Conservation (phyloP, 2,888 invertebrate genomes). For the Metalampra italica region DNA sequence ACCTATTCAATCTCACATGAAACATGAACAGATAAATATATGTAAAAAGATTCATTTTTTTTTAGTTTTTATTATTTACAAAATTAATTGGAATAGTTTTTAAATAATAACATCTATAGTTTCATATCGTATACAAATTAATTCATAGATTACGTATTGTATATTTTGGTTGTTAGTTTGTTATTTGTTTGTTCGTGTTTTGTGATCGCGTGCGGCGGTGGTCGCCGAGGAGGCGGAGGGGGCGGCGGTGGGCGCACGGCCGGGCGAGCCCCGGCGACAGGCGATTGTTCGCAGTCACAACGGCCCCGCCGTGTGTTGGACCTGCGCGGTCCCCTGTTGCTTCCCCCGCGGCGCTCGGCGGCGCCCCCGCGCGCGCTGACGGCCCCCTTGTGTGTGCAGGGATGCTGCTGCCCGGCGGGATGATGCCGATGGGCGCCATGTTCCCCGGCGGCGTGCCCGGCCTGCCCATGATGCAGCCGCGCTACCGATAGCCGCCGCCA, state of each 20-base stretch:
- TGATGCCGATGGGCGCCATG: conserved; percentile 78
- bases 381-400: conserved; percentile 47
- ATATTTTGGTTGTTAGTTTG: too few species aligned
- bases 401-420: conserved; percentile 72
- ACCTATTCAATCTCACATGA: too few species aligned
- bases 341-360: conserved; percentile 11
- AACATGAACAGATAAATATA: too few species aligned
- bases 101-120: too few species aligned
- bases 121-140: too few species aligned
- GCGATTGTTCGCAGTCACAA: conserved; percentile 65
- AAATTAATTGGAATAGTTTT: too few species aligned
- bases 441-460: conserved; percentile 58
- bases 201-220: too few species aligned
- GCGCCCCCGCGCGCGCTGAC: conserved; percentile 10
- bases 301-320: conserved; percentile 59
- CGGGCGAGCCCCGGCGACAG: conserved; percentile 40
- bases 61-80: too few species aligned
- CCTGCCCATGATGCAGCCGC: conserved; percentile 88
- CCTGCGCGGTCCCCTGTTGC: conserved; percentile 44
- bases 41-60: too few species aligned
- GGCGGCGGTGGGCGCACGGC: conserved; percentile 1
- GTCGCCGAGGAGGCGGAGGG: too few species aligned
- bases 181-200: too few species aligned
- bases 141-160: too few species aligned
- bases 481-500: conserved; percentile 86